phyloP scores from a whole-genome alignment of 2,113 vertebrate genomes.

The Puffinus mauretanicus region DNA sequence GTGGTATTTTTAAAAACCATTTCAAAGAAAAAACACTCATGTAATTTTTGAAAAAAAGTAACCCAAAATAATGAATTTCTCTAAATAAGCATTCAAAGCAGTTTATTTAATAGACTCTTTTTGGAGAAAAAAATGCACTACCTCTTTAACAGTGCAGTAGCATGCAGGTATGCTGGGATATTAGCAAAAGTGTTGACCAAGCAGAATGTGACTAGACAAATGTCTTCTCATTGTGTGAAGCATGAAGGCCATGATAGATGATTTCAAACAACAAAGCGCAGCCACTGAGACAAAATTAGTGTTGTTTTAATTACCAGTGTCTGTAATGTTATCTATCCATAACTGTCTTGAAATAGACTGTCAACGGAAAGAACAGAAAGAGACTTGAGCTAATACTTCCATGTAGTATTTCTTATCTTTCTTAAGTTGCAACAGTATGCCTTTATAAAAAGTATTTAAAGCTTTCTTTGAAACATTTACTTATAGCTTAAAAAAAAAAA shows the following conservation, averaged over 20 bases:
- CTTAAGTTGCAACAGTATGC: neutral
- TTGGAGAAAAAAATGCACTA: neutral
- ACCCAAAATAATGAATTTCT: neutral
- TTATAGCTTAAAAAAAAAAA: neutral
- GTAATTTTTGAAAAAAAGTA: neutral
- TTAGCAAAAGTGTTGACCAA: slow-evolving; percentile 77
- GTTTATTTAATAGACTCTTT: slow-evolving; percentile 1
- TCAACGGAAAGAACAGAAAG: slow-evolving; percentile 58
- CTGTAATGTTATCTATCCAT: slow-evolving; percentile 85
- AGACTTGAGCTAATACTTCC: neutral
- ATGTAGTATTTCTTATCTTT: slow-evolving; percentile 5
- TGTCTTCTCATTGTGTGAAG: slow-evolving; percentile 81
- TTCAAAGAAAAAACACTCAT: neutral
- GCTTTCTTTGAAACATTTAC: slow-evolving; percentile 19
- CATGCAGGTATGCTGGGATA: slow-evolving; percentile 70
- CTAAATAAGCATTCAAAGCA: neutral
- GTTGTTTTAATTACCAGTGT: slow-evolving; percentile 91
- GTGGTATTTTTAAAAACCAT: neutral
- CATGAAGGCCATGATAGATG: slow-evolving; percentile 84
- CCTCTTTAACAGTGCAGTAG: slow-evolving; percentile 40
- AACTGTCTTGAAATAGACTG: slow-evolving; percentile 79
- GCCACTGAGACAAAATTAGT: slow-evolving; percentile 88
- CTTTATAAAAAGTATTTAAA: slow-evolving; percentile 40
- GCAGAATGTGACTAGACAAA: slow-evolving; percentile 78
- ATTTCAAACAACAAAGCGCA: slow-evolving; percentile 82